Conservation (phyloP, 2,113 vertebrate species). For the Perognathus longimembris region DNA sequence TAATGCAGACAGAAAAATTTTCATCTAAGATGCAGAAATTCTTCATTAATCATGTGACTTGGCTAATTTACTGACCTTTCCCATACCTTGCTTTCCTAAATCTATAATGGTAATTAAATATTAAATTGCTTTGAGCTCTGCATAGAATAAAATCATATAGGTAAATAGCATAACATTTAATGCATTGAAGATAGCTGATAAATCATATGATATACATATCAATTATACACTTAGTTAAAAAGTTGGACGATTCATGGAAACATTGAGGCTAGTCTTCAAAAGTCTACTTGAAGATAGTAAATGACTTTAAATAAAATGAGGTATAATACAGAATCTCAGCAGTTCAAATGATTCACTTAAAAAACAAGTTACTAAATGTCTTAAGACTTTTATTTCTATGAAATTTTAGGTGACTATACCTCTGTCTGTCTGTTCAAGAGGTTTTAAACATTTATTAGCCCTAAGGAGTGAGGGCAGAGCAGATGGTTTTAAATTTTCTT, state of each 20-base stretch:
- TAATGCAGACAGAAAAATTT: neutral
- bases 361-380: neutral
- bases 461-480: neutral
- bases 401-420: slow-evolving; percentile 29
- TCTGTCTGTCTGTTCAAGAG: slow-evolving; percentile 57
- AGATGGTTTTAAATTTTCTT: slow-evolving; percentile 46
- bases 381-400: slow-evolving; percentile 9
- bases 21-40: neutral
- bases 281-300: neutral
- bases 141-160: neutral
- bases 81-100: neutral
- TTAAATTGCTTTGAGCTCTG: too few relatives aligned
- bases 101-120: neutral
- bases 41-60: neutral
- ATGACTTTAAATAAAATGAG: slow-evolving; percentile 25
- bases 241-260: neutral
- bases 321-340: neutral
- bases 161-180: neutral
- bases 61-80: neutral
- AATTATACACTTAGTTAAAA: neutral
- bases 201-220: neutral
- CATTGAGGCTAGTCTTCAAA: neutral
- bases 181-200: neutral
- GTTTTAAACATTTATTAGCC: slow-evolving; percentile 21
- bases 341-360: neutral